Percentiles rank a stretch among this genome's conserved stretches.
Evolutionary conservation across 2,797 vertebrate species (phyloP).

Genomic region (Malacoraja senta): DNA sequence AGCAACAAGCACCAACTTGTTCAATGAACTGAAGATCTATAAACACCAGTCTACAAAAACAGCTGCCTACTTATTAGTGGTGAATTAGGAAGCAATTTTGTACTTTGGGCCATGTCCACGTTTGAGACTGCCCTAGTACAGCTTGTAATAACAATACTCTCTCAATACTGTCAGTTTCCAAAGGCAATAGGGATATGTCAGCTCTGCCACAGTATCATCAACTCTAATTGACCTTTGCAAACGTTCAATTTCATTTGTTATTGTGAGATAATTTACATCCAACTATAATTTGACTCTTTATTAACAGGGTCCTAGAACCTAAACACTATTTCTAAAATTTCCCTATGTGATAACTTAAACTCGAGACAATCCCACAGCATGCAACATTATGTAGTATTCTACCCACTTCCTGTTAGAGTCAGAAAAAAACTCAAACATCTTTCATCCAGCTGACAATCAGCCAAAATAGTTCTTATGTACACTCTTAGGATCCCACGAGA

Average conservation of each 20-base stretch:
- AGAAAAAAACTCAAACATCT: neutral
- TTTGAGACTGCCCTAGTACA: neutral
- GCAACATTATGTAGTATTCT: neutral
- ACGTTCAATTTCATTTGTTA: neutral
- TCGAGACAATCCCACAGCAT: conserved; percentile 2
- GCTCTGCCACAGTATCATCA: neutral
- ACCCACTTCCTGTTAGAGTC: conserved; percentile 26
- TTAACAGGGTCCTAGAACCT: neutral
- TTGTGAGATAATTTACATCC: neutral
- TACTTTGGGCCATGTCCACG: neutral
- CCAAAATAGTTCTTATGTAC: conserved; percentile 9
- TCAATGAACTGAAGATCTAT: neutral
- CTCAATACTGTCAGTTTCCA: neutral
- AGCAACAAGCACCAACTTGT: neutral
- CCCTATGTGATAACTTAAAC: neutral
- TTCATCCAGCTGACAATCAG: neutral
- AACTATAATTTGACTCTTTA: neutral
- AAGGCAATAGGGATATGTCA: neutral
- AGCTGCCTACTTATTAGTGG: neutral
- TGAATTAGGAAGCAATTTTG: neutral
- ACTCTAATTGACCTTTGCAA: neutral
- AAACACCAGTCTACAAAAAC: neutral
- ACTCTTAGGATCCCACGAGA: neutral
- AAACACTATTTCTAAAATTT: neutral
- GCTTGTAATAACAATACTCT: neutral